These are phyloP conservation scores for Eumeta japonica DNA, from an alignment of 1,140 invertebrate species.

Conservation along the genomic window DNA sequence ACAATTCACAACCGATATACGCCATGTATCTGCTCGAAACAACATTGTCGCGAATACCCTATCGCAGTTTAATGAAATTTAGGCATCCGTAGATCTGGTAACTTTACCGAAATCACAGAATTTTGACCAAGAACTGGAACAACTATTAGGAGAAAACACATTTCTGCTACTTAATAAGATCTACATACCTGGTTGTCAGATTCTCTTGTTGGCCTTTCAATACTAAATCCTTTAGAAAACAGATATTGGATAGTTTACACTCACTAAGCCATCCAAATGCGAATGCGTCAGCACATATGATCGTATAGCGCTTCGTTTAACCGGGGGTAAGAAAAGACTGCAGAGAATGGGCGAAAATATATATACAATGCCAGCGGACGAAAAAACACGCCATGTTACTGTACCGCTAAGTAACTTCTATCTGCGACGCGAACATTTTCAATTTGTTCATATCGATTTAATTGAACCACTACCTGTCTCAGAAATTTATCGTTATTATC, in stretches of 20 bases:
- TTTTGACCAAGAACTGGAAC: too few species aligned
- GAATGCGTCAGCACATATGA: conserved; percentile 24
- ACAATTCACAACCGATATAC: not conserved
- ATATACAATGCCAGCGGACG: conserved; percentile 22
- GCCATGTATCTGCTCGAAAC: not conserved
- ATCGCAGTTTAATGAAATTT: too few species aligned
- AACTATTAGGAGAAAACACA: too few species aligned
- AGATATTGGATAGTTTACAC: conserved; percentile 35
- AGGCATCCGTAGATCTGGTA: too few species aligned
- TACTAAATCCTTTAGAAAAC: too few species aligned
- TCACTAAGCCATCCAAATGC: conserved; percentile 26
- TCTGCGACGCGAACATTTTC: conserved; percentile 12
- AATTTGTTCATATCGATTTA: conserved; percentile 26
- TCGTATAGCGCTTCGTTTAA: conserved; percentile 43
- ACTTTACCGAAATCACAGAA: too few species aligned
- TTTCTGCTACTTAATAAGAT: too few species aligned
- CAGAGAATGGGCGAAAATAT: conserved; percentile 19
- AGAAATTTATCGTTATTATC: conserved; percentile 15
- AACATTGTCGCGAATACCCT: too few species aligned
- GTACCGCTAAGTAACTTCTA: conserved; percentile 17
- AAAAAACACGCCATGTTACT: conserved; percentile 19
- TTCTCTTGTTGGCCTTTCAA: too few species aligned
- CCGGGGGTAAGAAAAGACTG: conserved; percentile 31
- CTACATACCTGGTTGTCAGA: too few species aligned
- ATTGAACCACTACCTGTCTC: conserved; percentile 23